Conservation (phyloP, 2,797 vertebrate genomes). For the Neosilurus mollespiculum region DNA sequence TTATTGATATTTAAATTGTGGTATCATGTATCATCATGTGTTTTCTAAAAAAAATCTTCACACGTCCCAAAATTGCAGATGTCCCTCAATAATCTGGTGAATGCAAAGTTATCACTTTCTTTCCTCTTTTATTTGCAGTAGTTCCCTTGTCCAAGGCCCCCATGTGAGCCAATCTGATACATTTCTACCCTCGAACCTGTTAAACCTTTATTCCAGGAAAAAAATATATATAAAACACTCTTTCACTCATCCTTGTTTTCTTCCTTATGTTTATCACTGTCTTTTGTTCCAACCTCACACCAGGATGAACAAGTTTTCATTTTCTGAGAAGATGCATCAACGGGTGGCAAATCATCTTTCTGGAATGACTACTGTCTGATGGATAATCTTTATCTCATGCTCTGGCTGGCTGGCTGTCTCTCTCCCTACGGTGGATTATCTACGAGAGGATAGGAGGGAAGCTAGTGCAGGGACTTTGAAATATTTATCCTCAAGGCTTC, state of each 20-base stretch:
- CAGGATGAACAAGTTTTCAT: slow-evolving; percentile 10
- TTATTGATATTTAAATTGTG: no score
- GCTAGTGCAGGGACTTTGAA: slow-evolving; percentile 27
- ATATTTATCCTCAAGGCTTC: slow-evolving; percentile 23
- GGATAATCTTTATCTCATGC: slow-evolving; percentile 16
- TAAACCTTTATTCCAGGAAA: background rate
- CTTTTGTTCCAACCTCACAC: background rate
- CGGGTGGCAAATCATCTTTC: slow-evolving; percentile 30
- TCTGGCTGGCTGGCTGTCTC: background rate
- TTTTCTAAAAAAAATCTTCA: background rate
- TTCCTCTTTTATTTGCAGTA: background rate
- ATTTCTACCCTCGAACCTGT: background rate
- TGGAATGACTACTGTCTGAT: slow-evolving; percentile 33
- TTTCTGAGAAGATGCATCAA: slow-evolving; percentile 10
- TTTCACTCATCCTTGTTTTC: background rate
- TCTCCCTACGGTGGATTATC: slow-evolving; percentile 28
- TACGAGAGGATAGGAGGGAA: slow-evolving; percentile 16
- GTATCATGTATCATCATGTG: background rate
- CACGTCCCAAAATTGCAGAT: background rate
- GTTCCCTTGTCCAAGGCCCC: background rate
- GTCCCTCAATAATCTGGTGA: background rate
- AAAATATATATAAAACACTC: no score
- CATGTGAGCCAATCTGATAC: background rate
- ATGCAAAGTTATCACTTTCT: background rate
- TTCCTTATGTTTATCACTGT: background rate